A percentile compares a stretch with the other conserved stretches of the same genome.
Conservation (phyloP, 1,140 invertebrate species). For the Propsilocerus akamusi region DNA sequence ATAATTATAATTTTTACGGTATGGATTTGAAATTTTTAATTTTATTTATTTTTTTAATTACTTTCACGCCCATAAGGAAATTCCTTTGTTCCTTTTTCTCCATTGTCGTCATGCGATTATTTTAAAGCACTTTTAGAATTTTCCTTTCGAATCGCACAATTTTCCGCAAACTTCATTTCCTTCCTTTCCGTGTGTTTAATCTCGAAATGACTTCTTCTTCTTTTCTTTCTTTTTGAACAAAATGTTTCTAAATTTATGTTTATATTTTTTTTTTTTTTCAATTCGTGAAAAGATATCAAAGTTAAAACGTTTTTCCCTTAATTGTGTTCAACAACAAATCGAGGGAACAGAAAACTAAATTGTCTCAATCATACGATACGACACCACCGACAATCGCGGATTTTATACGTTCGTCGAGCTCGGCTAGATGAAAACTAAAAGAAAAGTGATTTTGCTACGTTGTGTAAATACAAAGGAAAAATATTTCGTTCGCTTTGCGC, state of each 20-base stretch:
- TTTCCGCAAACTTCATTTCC: neutral
- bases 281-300: no score
- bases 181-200: neutral
- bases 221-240: neutral
- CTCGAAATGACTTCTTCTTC: neutral
- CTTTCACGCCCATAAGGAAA: no score
- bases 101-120: no score
- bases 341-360: neutral
- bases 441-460: neutral
- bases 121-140: neutral
- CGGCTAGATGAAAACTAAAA: neutral
- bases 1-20: no score
- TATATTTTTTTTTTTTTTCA: neutral
- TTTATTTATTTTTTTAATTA: no score
- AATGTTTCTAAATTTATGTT: conserved; percentile 3
- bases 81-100: conserved; percentile 2
- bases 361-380: neutral
- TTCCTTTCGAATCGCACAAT: neutral
- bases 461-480: neutral
- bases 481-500: neutral
- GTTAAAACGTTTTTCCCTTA: neutral
- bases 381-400: conserved; percentile 1
- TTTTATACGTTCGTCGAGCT: neutral
- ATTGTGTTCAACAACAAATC: neutral
- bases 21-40: no score